Conservation (phyloP, 2,888 invertebrate genomes). For the Acrobasis repandana region DNA sequence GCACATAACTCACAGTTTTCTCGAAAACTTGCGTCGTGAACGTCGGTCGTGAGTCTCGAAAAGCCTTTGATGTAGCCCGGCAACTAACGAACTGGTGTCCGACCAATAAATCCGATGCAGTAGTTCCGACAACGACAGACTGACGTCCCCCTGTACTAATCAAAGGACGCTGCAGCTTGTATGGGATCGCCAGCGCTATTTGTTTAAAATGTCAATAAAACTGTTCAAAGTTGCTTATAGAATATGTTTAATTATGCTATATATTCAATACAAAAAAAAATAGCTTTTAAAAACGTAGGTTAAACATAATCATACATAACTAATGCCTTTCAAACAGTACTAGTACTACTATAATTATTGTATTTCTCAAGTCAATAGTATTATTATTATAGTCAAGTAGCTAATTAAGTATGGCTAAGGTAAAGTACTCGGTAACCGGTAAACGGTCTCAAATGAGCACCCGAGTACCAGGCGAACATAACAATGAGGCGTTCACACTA, state of each 20-base stretch:
- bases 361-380: too few species aligned
- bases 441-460: constrained; percentile 49
- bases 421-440: neutral
- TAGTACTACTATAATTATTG: too few species aligned
- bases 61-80: constrained; percentile 69
- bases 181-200: constrained; percentile 30
- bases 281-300: too few species aligned
- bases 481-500: constrained; percentile 72
- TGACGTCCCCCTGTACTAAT: constrained; percentile 50
- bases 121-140: constrained; percentile 48
- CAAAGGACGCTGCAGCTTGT: constrained; percentile 47
- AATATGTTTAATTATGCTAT: too few species aligned
- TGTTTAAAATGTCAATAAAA: constrained; percentile 17
- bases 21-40: constrained; percentile 68
- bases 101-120: constrained; percentile 52
- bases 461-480: constrained; percentile 72
- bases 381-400: neutral
- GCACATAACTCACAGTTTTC: constrained; percentile 67
- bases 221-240: too few species aligned
- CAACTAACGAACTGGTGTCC: constrained; percentile 66
- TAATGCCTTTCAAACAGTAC: too few species aligned
- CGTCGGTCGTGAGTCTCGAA: constrained; percentile 67
- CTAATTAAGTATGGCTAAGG: neutral
- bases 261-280: too few species aligned
- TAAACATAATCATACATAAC: too few species aligned